Percentiles rank a stretch among this genome's conserved stretches.
These are phyloP conservation scores for Xestoiulus laeticollis DNA, from an alignment of 2,888 invertebrate species.

Conservation along the genomic window DNA sequence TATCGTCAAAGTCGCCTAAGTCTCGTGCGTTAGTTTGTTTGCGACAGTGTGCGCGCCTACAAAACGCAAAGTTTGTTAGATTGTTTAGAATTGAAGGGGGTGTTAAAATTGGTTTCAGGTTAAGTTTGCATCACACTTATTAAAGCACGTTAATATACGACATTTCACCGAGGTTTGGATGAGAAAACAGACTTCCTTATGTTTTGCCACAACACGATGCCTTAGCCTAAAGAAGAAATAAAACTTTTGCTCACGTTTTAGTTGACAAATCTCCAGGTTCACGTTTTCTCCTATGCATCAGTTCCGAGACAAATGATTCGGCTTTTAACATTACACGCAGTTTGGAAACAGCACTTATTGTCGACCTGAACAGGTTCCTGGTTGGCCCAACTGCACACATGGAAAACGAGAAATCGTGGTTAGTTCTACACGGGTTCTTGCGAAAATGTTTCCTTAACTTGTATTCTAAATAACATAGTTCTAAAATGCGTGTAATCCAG, in stretches of 20 bases:
- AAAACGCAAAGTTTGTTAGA: no score
- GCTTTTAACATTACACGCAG: background rate
- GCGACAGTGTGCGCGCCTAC: no score
- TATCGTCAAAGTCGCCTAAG: background rate
- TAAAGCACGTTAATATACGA: no score
- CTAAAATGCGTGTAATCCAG: background rate
- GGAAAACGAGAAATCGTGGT: no score
- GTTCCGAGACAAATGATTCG: background rate
- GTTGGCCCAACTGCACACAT: no score
- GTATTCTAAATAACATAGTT: background rate
- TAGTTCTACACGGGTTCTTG: no score
- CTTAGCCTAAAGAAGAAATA: background rate
- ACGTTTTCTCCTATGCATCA: background rate
- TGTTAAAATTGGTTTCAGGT: background rate
- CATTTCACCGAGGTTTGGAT: no score
- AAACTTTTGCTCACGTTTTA: slow-evolving; percentile 17
- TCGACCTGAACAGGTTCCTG: no score
- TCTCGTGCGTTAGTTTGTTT: background rate
- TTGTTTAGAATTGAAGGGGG: background rate
- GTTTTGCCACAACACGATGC: background rate
- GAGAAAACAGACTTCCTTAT: no score
- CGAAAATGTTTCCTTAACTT: no score
- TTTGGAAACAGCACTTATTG: background rate
- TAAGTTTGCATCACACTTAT: no score
- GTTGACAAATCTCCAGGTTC: background rate